Conservation (phyloP, 2,888 invertebrate genomes). For the Epiblema foenella region DNA sequence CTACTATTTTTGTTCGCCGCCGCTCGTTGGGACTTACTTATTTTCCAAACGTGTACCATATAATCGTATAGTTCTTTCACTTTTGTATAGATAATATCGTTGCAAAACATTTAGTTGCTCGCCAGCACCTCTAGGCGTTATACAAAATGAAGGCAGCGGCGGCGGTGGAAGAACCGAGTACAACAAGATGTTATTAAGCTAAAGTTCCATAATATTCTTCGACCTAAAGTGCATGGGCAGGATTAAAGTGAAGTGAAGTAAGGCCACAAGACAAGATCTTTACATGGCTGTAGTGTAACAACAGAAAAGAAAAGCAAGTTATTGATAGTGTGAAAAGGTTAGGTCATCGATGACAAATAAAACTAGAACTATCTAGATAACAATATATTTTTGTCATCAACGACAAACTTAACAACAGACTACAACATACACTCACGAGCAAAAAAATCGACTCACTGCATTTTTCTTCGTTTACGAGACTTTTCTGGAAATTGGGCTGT, state of each 20-base stretch:
- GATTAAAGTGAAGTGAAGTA: too few species aligned
- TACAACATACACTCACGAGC: too few species aligned
- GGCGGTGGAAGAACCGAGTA: neutral
- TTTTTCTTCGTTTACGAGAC: too few species aligned
- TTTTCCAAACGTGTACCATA: neutral
- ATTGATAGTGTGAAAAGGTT: neutral
- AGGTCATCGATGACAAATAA: conserved; percentile 52
- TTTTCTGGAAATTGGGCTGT: too few species aligned
- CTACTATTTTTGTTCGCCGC: neutral
- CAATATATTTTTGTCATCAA: conserved; percentile 85
- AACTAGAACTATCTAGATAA: conserved; percentile 78
- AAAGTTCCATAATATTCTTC: too few species aligned
- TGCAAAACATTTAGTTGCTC: neutral
- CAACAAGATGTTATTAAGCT: too few species aligned
- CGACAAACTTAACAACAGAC: conserved; percentile 85
- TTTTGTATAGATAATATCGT: neutral
- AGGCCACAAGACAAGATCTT: neutral
- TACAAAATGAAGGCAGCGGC: neutral
- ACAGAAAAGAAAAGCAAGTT: neutral
- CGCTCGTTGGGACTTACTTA: neutral
- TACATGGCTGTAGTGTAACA: neutral
- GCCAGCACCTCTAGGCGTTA: conserved; percentile 2
- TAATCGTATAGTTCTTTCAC: neutral
- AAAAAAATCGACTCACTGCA: too few species aligned
- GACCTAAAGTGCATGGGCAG: too few species aligned